A percentile compares a stretch with the other conserved stretches of the same genome.
phyloP scores from a whole-genome alignment of 1,140 invertebrate species.

The Bombus difficillimus region DNA sequence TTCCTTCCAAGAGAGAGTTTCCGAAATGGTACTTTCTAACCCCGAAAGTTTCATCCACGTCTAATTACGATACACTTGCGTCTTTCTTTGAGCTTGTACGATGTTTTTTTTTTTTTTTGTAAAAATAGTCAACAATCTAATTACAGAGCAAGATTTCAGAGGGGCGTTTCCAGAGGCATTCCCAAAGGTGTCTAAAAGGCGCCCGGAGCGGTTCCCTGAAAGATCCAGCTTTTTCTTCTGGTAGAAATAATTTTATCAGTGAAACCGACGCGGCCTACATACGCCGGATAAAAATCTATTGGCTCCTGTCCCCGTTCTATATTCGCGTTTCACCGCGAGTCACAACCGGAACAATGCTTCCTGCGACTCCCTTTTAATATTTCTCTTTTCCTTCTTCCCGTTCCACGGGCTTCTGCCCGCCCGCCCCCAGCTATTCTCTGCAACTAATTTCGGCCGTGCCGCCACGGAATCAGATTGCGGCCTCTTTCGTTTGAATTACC shows the following conservation, averaged over 20 bases:
- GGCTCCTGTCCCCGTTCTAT: slow-evolving; percentile 46
- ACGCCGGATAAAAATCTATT: slow-evolving; percentile 64
- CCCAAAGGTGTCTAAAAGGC: background rate
- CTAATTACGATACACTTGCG: background rate
- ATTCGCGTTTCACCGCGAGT: slow-evolving; percentile 55
- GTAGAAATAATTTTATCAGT: slow-evolving; percentile 59
- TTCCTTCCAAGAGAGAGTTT: background rate
- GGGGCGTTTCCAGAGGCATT: background rate
- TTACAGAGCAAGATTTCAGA: background rate
- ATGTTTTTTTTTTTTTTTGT: no score
- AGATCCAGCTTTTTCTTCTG: slow-evolving; percentile 30
- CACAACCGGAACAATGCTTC: slow-evolving; percentile 52
- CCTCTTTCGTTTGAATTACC: slow-evolving; percentile 32
- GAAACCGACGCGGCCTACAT: slow-evolving; percentile 32
- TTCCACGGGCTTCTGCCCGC: background rate
- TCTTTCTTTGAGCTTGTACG: background rate
- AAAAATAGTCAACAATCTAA: slow-evolving; percentile 19
- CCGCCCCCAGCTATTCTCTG: slow-evolving; percentile 1
- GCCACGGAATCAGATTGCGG: slow-evolving; percentile 31
- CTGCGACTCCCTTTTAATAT: slow-evolving; percentile 44
- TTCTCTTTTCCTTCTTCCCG: slow-evolving; percentile 18
- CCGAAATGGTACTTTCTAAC: background rate
- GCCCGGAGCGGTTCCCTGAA: slow-evolving; percentile 28
- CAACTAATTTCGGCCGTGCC: slow-evolving; percentile 51
- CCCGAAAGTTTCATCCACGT: background rate